Conservation (phyloP, 1,140 invertebrate genomes). For the Caenorhabditis briggsae region DNA sequence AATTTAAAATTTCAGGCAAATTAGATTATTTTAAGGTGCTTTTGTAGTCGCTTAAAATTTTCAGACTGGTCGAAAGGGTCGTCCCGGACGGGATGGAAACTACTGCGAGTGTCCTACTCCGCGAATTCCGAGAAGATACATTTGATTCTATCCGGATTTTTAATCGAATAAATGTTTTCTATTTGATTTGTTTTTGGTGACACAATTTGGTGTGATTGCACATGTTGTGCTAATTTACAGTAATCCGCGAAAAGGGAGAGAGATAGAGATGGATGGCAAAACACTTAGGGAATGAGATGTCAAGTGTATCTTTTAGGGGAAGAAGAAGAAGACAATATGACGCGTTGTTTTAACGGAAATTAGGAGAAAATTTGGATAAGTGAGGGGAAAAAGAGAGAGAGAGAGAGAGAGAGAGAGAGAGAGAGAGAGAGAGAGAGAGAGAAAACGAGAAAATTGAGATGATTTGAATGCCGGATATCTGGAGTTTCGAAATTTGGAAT, state of each 20-base stretch:
- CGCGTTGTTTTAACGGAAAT: background rate
- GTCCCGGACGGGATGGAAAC: slow-evolving; percentile 21
- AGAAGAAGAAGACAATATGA: slow-evolving; percentile 17
- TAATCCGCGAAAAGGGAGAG: background rate
- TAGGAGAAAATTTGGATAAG: background rate
- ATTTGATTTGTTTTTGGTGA: background rate
- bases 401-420: background rate
- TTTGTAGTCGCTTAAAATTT: background rate
- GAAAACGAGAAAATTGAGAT: too few species aligned
- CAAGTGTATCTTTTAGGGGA: background rate
- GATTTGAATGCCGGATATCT: too few species aligned
- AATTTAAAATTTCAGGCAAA: too few species aligned
- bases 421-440: too few species aligned
- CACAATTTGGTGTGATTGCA: slow-evolving; percentile 41
- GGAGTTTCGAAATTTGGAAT: too few species aligned
- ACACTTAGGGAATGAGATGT: slow-evolving; percentile 56
- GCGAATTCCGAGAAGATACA: slow-evolving; percentile 9
- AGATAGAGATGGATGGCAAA: background rate
- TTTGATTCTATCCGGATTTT: background rate
- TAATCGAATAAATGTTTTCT: slow-evolving; percentile 23
- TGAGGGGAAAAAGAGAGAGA: background rate
- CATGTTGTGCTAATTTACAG: slow-evolving; percentile 23
- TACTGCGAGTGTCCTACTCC: slow-evolving; percentile 3
- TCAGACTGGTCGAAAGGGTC: slow-evolving; percentile 1
- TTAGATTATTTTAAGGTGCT: too few species aligned